Conservation (phyloP, 2,113 vertebrate genomes). For the Acanthochromis polyacanthus region DNA sequence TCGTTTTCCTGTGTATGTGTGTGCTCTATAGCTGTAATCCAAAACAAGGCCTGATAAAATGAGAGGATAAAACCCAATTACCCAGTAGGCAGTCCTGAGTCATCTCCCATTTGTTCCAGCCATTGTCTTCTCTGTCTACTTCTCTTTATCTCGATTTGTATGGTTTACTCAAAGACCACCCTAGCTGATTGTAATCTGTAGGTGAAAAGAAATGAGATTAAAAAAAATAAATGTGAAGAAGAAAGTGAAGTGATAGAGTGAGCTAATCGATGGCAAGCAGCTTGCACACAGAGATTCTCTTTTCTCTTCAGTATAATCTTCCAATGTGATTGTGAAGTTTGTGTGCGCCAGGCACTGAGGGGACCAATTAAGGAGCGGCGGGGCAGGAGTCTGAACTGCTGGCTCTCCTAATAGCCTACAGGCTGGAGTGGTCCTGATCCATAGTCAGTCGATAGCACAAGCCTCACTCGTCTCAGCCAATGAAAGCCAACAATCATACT, state of each 20-base stretch:
- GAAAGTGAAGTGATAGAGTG: conserved; percentile 73
- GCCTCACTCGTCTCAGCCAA: conserved; percentile 43
- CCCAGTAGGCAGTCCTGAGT: conserved; percentile 67
- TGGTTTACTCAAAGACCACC: conserved; percentile 75
- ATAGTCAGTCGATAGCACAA: conserved; percentile 64
- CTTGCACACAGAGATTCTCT: conserved; percentile 58
- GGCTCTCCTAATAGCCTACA: conserved; percentile 65
- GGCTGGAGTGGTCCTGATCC: conserved; percentile 66
- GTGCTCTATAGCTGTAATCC: conserved; percentile 62
- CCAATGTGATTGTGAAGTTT: conserved; percentile 61
- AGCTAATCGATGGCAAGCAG: conserved; percentile 75
- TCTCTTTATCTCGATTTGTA: conserved; percentile 70
- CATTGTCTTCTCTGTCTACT: conserved; percentile 58
- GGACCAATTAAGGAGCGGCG: conserved; percentile 76
- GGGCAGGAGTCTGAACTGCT: conserved; percentile 64
- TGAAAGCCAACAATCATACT: conserved; percentile 49
- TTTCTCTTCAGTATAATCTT: conserved; percentile 67
- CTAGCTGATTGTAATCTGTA: conserved; percentile 71
- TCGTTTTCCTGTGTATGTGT: conserved; percentile 27
- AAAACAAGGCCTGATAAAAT: conserved; percentile 75
- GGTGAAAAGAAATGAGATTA: conserved; percentile 66
- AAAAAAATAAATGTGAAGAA: conserved; percentile 48
- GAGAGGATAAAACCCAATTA: conserved; percentile 77
- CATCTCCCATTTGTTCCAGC: conserved; percentile 67
- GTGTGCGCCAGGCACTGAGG: conserved; percentile 54